A percentile compares a stretch with the other conserved stretches of the same genome.
These are phyloP conservation scores for Naja naja DNA, from an alignment of 2,113 vertebrate species.

Conservation along the genomic window DNA sequence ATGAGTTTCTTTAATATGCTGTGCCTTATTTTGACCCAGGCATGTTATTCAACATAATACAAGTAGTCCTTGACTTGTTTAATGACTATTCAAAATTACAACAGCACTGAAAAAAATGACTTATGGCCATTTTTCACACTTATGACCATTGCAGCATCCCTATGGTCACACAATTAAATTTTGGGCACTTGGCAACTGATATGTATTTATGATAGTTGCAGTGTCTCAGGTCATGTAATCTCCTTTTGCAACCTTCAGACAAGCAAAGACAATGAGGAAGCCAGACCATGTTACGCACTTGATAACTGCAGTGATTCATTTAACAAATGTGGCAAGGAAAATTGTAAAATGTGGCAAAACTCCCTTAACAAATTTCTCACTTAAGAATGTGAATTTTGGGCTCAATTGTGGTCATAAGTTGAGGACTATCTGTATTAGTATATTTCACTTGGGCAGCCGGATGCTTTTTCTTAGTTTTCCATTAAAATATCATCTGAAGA, in stretches of 20 bases:
- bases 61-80: not conserved
- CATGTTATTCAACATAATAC: not conserved
- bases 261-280: not conserved
- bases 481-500: constrained; percentile 25
- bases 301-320: not conserved
- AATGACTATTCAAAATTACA: not conserved
- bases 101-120: not conserved
- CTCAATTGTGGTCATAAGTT: not conserved
- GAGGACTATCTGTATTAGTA: constrained; percentile 19
- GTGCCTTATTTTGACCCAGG: too few species aligned
- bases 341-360: not conserved
- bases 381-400: not conserved
- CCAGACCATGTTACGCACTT: not conserved
- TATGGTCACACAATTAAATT: too few species aligned
- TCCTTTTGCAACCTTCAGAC: not conserved
- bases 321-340: not conserved
- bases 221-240: not conserved
- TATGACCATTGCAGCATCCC: not conserved
- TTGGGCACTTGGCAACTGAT: not conserved
- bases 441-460: constrained; percentile 31
- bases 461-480: constrained; percentile 32
- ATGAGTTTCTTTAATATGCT: too few species aligned
- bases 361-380: not conserved
- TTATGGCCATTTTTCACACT: not conserved
- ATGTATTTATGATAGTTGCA: not conserved